phyloP scores from a whole-genome alignment of 2,797 vertebrate species.

The Miichthys miiuy region DNA sequence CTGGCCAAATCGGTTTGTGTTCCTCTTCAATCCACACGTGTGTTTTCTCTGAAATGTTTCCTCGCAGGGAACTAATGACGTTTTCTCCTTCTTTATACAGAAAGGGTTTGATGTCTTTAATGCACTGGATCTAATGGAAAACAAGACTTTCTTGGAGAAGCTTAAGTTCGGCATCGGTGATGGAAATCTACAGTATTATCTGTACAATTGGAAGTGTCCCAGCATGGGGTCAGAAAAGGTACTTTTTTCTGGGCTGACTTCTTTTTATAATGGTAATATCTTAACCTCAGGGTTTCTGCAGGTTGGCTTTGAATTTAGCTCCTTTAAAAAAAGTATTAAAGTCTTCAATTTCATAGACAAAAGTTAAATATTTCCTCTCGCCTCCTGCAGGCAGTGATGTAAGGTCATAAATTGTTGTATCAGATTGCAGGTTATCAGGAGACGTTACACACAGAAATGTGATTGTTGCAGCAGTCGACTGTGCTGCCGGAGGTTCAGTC shows the following conservation, averaged over 20 bases:
- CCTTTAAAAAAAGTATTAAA: neutral
- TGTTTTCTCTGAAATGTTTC: neutral
- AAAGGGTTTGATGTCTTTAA: conserved; percentile 99
- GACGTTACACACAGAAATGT: neutral
- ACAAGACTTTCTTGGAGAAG: conserved; percentile 99
- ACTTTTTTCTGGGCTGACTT: neutral
- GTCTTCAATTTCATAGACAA: neutral
- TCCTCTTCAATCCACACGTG: neutral
- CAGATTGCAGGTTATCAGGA: neutral
- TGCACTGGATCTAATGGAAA: conserved; percentile 99
- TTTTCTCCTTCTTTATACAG: conserved; percentile 73
- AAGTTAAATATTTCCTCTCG: neutral
- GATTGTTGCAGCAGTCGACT: neutral
- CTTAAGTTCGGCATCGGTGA: conserved; percentile 99
- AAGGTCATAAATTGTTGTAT: neutral
- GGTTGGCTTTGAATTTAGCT: neutral
- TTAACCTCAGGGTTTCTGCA: neutral
- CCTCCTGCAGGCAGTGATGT: neutral
- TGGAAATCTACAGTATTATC: conserved; percentile 99
- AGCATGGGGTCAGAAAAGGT: conserved; percentile 99
- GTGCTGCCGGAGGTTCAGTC: no score
- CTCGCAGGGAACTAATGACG: neutral
- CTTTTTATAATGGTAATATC: neutral
- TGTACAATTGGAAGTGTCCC: conserved; percentile 99
- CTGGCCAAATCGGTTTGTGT: conserved; percentile 93